Conservation (phyloP, 2,888 invertebrate genomes). For the Yponomeuta evonymella region DNA sequence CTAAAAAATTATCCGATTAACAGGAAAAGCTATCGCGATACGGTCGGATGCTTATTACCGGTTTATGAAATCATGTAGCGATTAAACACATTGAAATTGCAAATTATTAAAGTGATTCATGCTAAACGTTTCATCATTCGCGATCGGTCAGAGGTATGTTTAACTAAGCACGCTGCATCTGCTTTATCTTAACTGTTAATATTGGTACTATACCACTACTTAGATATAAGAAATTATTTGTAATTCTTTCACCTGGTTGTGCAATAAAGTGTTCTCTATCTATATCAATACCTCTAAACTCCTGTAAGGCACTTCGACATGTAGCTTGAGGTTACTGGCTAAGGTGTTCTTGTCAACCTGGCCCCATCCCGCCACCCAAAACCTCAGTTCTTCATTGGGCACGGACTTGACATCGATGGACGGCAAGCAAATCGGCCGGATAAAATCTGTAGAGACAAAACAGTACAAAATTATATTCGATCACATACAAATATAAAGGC, state of each 20-base stretch:
- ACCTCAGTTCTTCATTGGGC: conserved; percentile 24
- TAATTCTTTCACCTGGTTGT: no score
- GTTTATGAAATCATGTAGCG: no score
- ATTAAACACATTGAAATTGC: no score
- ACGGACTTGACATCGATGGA: conserved; percentile 31
- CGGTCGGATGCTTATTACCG: no score
- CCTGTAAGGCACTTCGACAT: conserved; percentile 22
- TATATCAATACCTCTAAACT: conserved; percentile 11
- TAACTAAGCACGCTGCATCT: not conserved
- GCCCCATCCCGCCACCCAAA: conserved; percentile 72
- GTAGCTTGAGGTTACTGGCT: conserved; percentile 25
- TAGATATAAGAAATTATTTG: no score
- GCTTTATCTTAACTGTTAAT: not conserved
- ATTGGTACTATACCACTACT: no score
- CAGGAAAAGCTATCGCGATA: no score
- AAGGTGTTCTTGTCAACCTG: conserved; percentile 45
- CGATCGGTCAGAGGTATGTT: not conserved
- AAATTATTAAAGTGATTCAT: no score
- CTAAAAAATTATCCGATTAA: not conserved
- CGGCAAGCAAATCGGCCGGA: conserved; percentile 58
- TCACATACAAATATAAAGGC: not conserved
- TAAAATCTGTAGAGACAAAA: conserved; percentile 44
- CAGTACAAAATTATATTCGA: no score
- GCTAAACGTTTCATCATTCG: no score
- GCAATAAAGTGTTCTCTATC: no score